A percentile compares a stretch with the other conserved stretches of the same genome.
Conservation (phyloP, 2,888 invertebrate species). For the Drosophila anomelani region DNA sequence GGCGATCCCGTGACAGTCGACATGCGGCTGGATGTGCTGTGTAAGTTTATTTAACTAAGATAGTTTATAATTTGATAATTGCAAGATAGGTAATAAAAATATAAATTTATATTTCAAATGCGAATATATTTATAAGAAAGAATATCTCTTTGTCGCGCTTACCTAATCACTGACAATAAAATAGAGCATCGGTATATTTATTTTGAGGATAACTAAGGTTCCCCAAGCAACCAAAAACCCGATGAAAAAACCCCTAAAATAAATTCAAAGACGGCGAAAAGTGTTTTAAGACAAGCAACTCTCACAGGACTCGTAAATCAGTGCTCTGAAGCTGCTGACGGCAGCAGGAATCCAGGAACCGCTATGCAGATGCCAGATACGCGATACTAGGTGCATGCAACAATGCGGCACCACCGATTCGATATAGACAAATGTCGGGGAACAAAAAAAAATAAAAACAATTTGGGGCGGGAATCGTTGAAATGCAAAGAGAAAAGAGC, state of each 20-base stretch:
- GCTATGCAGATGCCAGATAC: slow-evolving; percentile 23
- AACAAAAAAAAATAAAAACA: slow-evolving; percentile 41
- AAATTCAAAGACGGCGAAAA: neutral
- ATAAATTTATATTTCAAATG: neutral
- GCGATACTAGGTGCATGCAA: slow-evolving; percentile 45
- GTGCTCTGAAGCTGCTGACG: slow-evolving; percentile 30
- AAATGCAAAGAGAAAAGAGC: slow-evolving; percentile 14
- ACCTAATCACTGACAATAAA: slow-evolving; percentile 16
- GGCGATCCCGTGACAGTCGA: slow-evolving; percentile 88
- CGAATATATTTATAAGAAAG: neutral
- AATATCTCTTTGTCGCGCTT: neutral
- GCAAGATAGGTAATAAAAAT: neutral
- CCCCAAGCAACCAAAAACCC: neutral
- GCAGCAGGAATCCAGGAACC: slow-evolving; percentile 19
- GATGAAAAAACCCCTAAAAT: neutral
- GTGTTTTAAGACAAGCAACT: slow-evolving; percentile 6
- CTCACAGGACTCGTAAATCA: slow-evolving; percentile 32
- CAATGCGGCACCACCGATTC: slow-evolving; percentile 30
- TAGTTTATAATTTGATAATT: too few species aligned
- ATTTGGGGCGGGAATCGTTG: slow-evolving; percentile 31
- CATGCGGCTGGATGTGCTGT: slow-evolving; percentile 88
- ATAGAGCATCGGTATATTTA: neutral
- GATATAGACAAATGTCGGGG: slow-evolving; percentile 26
- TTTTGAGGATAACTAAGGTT: neutral
- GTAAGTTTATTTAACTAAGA: slow-evolving; percentile 85